Evolutionary conservation across 2,888 invertebrate genomes (phyloP).

Genomic region (Brachyopa scutellaris): DNA sequence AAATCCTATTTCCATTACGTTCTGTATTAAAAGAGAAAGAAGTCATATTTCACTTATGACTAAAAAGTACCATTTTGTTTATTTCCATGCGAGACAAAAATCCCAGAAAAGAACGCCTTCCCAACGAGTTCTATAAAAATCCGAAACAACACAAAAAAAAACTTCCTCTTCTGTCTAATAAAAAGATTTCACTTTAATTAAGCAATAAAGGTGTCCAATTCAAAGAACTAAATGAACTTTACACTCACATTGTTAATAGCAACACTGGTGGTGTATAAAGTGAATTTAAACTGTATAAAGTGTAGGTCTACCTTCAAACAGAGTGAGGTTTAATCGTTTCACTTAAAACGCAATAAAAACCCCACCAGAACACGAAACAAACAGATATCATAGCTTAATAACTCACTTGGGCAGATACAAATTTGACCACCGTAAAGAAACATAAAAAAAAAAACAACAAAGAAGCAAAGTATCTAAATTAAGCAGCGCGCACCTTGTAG

Average conservation of each 20-base stretch:
- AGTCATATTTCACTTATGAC: no score
- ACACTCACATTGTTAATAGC: conserved; percentile 34
- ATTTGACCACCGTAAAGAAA: conserved; percentile 41
- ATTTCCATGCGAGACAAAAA: no score
- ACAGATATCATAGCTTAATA: conserved; percentile 35
- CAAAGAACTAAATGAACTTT: conserved; percentile 24
- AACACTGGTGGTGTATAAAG: neutral
- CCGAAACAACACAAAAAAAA: no score
- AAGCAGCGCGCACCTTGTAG: conserved; percentile 49
- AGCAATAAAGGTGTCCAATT: neutral
- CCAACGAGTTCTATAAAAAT: no score
- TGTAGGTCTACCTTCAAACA: no score
- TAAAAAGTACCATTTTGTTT: no score
- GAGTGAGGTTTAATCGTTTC: conserved; percentile 49
- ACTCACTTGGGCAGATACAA: conserved; percentile 47
- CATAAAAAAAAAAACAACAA: neutral
- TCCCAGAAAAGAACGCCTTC: no score
- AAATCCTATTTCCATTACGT: no score
- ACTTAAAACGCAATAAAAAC: conserved; percentile 50
- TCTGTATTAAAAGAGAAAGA: no score
- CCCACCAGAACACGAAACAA: conserved; percentile 1
- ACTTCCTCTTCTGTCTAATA: conserved; percentile 6
- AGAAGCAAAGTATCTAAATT: conserved; percentile 18
- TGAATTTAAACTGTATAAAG: conserved; percentile 8
- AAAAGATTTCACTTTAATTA: conserved; percentile 51